Percentiles rank a stretch among this genome's conserved stretches.
phyloP scores from a whole-genome alignment of 1,140 invertebrate species.

The Lucilia cuprina region DNA sequence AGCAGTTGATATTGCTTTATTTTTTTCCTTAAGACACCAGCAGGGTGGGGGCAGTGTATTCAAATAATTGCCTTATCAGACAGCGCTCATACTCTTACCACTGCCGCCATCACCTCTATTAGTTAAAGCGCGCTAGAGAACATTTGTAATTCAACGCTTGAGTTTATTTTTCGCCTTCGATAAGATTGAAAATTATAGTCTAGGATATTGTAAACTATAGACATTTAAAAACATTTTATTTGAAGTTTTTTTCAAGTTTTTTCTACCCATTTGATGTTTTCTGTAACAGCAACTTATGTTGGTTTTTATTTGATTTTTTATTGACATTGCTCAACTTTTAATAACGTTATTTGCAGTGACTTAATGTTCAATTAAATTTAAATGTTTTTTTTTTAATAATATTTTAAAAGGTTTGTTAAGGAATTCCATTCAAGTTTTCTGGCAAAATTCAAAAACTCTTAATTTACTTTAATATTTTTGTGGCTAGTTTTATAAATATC shows the following conservation, averaged over 20 bases:
- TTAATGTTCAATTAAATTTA: not conserved
- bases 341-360: not conserved
- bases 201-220: not conserved
- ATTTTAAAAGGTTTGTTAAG: too few relatives aligned
- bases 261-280: too few relatives aligned
- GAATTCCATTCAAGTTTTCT: too few relatives aligned
- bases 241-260: too few relatives aligned
- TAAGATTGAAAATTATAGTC: conserved; percentile 1
- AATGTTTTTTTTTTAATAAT: not conserved
- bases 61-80: not conserved
- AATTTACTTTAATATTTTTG: too few relatives aligned
- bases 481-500: too few relatives aligned
- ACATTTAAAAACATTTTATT: not conserved
- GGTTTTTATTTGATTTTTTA: not conserved
- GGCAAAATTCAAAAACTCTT: too few relatives aligned
- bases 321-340: not conserved
- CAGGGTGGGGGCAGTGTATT: not conserved
- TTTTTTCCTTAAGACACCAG: not conserved
- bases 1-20: not conserved
- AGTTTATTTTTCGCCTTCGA: not conserved
- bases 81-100: too few relatives aligned
- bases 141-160: conserved; percentile 10
- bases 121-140: not conserved
- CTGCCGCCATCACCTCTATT: not conserved
- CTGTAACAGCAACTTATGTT: not conserved